These are phyloP conservation scores for Cylloceria caligata DNA, from an alignment of 2,888 invertebrate genomes.

Conservation along the genomic window DNA sequence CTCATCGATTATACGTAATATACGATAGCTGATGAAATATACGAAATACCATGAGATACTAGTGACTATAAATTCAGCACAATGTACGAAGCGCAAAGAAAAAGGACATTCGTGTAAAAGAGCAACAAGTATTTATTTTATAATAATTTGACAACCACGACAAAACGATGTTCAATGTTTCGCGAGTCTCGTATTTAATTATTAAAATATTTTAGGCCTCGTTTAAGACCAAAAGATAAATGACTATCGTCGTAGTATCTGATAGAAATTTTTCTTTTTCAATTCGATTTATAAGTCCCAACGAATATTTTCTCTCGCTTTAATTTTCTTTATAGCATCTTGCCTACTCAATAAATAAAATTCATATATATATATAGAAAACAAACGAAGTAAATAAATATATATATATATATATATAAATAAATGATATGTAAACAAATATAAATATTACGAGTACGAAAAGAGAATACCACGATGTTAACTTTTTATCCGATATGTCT, in stretches of 20 bases:
- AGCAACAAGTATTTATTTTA: conserved; percentile 59
- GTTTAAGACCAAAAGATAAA: conserved; percentile 56
- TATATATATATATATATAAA: conserved; percentile 48
- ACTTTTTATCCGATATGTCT: conserved; percentile 31
- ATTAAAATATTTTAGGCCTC: conserved; percentile 37
- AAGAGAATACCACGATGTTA: conserved; percentile 20
- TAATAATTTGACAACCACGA: conserved; percentile 51
- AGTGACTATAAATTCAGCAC: conserved; percentile 37
- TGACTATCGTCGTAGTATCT: conserved; percentile 44
- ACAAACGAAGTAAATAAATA: conserved; percentile 37
- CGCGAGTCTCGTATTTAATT: conserved; percentile 47
- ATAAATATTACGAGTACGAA: conserved; percentile 57
- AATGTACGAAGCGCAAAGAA: conserved; percentile 47
- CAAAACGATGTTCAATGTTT: conserved; percentile 34
- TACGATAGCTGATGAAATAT: conserved; percentile 31
- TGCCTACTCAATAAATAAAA: conserved; percentile 48
- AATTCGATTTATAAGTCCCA: conserved; percentile 15
- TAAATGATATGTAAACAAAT: conserved; percentile 61
- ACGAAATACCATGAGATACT: conserved; percentile 48
- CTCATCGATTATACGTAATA: conserved; percentile 47
- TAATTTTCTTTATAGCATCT: conserved; percentile 28
- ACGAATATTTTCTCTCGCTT: conserved; percentile 27
- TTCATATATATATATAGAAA: conserved; percentile 43
- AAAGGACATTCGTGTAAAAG: conserved; percentile 36
- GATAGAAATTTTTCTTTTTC: conserved; percentile 29